Percentiles rank a stretch among this genome's conserved stretches.
phyloP scores from a whole-genome alignment of 2,113 vertebrate species.

The Notiomystis cincta region DNA sequence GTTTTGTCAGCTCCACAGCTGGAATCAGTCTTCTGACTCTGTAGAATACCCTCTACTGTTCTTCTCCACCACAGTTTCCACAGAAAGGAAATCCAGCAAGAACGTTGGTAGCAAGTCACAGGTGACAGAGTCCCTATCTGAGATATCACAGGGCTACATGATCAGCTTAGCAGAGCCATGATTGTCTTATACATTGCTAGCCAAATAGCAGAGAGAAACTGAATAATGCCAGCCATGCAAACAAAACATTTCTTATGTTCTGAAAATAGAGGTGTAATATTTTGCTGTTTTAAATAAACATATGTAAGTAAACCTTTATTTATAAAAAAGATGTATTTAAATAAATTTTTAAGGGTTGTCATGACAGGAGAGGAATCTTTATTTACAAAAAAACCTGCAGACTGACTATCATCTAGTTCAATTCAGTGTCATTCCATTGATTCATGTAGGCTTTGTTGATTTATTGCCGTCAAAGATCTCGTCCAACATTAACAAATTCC shows the following conservation, averaged over 20 bases:
- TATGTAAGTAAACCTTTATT: neutral
- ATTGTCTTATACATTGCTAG: neutral
- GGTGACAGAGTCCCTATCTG: neutral
- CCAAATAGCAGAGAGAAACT: neutral
- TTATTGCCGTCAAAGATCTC: neutral
- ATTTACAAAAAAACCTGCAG: neutral
- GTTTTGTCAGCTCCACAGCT: neutral
- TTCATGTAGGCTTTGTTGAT: neutral
- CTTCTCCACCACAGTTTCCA: neutral
- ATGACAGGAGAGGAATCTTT: neutral
- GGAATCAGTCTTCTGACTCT: neutral
- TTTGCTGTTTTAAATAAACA: neutral
- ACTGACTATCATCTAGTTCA: neutral
- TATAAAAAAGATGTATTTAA: neutral
- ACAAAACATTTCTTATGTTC: neutral
- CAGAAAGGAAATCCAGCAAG: neutral
- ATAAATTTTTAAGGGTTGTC: neutral
- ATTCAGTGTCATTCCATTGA: neutral
- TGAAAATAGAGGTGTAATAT: neutral
- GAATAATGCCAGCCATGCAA: neutral
- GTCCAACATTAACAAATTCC: neutral
- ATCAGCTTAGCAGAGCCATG: neutral
- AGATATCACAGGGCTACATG: neutral
- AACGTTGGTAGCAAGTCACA: neutral
- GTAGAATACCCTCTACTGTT: neutral